Conservation (phyloP, 2,113 vertebrate species). For the Gymnogyps californianus region DNA sequence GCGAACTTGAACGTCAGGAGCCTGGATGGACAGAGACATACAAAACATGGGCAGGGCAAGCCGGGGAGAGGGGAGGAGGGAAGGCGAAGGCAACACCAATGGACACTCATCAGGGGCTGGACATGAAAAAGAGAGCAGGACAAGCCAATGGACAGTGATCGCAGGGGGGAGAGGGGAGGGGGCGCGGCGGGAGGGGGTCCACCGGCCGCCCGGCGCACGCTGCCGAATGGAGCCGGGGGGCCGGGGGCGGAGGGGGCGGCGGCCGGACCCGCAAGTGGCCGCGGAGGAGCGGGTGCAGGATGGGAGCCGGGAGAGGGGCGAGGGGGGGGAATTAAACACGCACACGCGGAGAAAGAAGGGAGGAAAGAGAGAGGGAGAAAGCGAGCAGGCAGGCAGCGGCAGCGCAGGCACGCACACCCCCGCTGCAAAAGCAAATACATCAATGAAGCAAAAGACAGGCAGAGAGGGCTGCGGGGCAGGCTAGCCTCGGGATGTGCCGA, state of each 20-base stretch:
- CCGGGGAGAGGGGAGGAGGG: constrained; percentile 92
- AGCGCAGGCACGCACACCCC: not conserved
- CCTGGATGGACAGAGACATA: constrained; percentile 98
- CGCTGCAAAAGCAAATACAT: not conserved
- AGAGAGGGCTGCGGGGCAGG: not conserved
- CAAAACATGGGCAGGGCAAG: constrained; percentile 97
- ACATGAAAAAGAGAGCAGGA: constrained; percentile 80
- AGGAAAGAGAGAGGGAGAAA: not conserved
- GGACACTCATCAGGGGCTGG: constrained; percentile 97
- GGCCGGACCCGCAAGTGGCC: constrained; percentile 44
- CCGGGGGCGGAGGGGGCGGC: constrained; percentile 52
- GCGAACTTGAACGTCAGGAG: constrained; percentile 99
- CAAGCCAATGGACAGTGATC: constrained; percentile 75
- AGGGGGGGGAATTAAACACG: constrained; percentile 30
- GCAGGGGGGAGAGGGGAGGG: constrained; percentile 65
- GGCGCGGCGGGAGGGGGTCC: constrained; percentile 57
- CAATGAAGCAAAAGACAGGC: not conserved
- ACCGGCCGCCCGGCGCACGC: constrained; percentile 51
- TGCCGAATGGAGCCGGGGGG: constrained; percentile 10
- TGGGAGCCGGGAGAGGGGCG: not conserved
- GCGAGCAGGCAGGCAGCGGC: not conserved
- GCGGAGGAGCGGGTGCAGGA: not conserved
- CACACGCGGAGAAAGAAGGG: not conserved
- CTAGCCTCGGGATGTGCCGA: not conserved
- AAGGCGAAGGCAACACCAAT: constrained; percentile 96